These are phyloP conservation scores for Oplegnathus fasciatus DNA, from an alignment of 2,113 vertebrate genomes.

Conservation along the genomic window DNA sequence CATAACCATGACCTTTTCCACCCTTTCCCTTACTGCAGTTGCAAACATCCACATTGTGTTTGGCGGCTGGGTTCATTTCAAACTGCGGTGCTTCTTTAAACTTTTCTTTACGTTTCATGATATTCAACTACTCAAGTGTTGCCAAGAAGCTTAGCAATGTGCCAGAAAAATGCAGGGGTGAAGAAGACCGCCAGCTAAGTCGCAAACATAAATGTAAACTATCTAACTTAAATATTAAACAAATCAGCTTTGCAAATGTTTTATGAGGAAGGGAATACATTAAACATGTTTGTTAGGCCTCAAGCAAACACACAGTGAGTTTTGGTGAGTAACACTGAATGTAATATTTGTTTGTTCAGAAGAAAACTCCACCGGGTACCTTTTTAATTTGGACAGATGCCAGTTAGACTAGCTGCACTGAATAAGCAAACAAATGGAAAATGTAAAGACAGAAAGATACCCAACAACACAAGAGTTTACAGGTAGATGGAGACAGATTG, in stretches of 20 bases:
- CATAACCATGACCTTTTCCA: neutral
- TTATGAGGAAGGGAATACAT: neutral
- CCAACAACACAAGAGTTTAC: neutral
- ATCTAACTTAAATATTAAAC: neutral
- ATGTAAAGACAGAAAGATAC: neutral
- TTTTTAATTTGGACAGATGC: conserved; percentile 3
- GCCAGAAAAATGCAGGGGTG: neutral
- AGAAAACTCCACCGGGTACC: neutral
- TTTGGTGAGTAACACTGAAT: neutral
- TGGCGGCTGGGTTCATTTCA: neutral
- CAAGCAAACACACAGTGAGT: conserved; percentile 3
- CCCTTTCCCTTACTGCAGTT: neutral
- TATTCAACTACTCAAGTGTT: neutral
- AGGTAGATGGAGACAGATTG: neutral
- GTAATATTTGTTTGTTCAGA: conserved; percentile 9
- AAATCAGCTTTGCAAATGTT: neutral
- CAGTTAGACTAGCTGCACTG: neutral
- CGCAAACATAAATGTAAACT: neutral
- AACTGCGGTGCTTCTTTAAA: neutral
- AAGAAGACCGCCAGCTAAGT: neutral
- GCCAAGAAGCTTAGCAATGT: neutral
- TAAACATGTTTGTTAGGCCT: neutral
- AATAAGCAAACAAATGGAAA: neutral
- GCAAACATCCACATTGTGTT: conserved; percentile 2
- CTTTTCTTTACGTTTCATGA: neutral